Conservation (phyloP, 1,140 invertebrate genomes). For the Atta colombica region DNA sequence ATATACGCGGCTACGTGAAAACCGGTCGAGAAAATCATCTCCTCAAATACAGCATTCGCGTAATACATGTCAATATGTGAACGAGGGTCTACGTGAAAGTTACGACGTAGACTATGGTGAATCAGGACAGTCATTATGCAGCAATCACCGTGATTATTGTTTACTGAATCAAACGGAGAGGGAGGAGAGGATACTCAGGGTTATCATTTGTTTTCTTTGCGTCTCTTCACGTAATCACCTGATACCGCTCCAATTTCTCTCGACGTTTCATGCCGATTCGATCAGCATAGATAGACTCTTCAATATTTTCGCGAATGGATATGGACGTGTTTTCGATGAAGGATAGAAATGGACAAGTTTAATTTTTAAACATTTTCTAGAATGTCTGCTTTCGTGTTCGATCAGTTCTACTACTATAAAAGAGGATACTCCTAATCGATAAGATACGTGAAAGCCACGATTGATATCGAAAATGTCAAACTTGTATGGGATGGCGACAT, state of each 20-base stretch:
- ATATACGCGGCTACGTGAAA: neutral
- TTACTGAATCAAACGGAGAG: neutral
- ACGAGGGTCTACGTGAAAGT: constrained; percentile 46
- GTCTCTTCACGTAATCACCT: neutral
- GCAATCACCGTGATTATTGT: constrained; percentile 41
- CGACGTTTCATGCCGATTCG: neutral
- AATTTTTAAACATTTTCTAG: constrained; percentile 5
- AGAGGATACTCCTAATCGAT: neutral
- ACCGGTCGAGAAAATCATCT: neutral
- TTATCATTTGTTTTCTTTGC: constrained; percentile 30
- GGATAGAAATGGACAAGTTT: neutral
- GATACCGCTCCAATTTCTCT: neutral
- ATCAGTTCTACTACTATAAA: neutral
- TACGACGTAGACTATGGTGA: constrained; percentile 27
- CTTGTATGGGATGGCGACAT: neutral
- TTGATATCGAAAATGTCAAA: constrained; percentile 8
- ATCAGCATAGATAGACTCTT: neutral
- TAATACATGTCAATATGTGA: neutral
- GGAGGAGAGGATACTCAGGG: neutral
- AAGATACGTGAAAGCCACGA: neutral
- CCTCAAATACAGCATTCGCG: constrained; percentile 10
- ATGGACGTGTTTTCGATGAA: neutral
- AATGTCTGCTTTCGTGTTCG: neutral
- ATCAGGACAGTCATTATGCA: constrained; percentile 22
- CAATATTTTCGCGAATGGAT: neutral